Evolutionary conservation across 2,797 vertebrate genomes (phyloP).

Genomic region (Sorex maritimensis): DNA sequence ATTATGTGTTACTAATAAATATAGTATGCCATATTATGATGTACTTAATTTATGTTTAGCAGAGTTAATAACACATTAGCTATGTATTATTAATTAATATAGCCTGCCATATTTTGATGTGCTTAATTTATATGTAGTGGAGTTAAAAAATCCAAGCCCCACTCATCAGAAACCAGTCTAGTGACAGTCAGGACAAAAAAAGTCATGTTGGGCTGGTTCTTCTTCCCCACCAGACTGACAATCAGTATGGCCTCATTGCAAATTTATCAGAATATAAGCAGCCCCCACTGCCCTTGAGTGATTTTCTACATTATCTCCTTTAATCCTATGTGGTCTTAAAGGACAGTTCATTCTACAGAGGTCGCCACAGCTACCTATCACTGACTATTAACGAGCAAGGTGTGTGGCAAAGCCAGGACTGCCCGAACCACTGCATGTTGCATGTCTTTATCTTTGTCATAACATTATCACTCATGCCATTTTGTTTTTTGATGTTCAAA

Average conservation of each 20-base stretch:
- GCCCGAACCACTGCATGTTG: background rate
- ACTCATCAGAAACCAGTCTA: background rate
- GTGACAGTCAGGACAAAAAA: background rate
- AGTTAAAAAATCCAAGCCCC: slow-evolving; percentile 2
- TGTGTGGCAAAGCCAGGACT: background rate
- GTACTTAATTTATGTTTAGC: slow-evolving; percentile 28
- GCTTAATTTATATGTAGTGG: slow-evolving; percentile 29
- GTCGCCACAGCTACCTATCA: slow-evolving; percentile 15
- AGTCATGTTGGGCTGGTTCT: background rate
- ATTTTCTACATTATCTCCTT: slow-evolving; percentile 37
- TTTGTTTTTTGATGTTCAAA: slow-evolving; percentile 58
- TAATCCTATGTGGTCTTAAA: background rate
- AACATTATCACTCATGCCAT: background rate
- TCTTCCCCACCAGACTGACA: background rate
- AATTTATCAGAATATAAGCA: background rate
- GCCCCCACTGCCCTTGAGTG: background rate
- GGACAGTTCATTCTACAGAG: background rate
- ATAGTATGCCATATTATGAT: background rate
- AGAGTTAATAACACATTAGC: too few relatives aligned
- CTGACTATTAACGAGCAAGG: slow-evolving; percentile 25
- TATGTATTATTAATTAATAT: background rate
- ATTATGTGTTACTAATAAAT: background rate
- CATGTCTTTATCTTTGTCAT: background rate
- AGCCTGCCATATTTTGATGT: background rate
- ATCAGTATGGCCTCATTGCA: background rate